phyloP scores from a whole-genome alignment of 2,888 invertebrate species.

The Drosophila limbata region DNA sequence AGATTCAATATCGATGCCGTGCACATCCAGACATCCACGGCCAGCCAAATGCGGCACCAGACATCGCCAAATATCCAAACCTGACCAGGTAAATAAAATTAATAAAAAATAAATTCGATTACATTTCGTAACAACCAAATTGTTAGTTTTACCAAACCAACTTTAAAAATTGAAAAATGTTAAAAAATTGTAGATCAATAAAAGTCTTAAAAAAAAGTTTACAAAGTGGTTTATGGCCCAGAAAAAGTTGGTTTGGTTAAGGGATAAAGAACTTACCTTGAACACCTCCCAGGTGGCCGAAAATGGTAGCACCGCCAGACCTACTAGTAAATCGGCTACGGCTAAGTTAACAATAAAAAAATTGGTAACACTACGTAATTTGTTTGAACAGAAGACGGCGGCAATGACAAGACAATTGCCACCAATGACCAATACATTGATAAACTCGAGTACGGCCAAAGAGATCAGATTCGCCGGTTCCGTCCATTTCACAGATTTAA shows the following conservation, averaged over 20 bases:
- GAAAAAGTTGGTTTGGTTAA: too few species aligned
- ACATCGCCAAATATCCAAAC: conserved; percentile 98
- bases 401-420: conserved; percentile 97
- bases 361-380: conserved; percentile 97
- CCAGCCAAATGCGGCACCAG: conserved; percentile 98
- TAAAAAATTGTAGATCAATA: too few species aligned
- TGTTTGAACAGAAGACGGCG: conserved; percentile 95
- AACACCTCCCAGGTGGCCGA: conserved; percentile 97
- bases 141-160: too few species aligned
- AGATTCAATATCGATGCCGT: conserved; percentile 98
- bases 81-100: conserved; percentile 84
- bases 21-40: conserved; percentile 99
- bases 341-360: conserved; percentile 98
- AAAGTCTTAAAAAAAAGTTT: too few species aligned
- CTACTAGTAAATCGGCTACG: conserved; percentile 97
- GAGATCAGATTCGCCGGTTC: conserved; percentile 91
- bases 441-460: conserved; percentile 91
- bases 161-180: too few species aligned
- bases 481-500: conserved; percentile 93
- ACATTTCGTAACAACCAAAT: neutral
- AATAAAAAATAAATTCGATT: neutral
- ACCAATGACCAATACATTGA: conserved; percentile 95
- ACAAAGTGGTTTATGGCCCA: too few species aligned
- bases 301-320: conserved; percentile 97
- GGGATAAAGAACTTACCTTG: conserved; percentile 87